These are phyloP conservation scores for Drosophila paramelanica DNA, from an alignment of 2,888 invertebrate species.

Conservation along the genomic window DNA sequence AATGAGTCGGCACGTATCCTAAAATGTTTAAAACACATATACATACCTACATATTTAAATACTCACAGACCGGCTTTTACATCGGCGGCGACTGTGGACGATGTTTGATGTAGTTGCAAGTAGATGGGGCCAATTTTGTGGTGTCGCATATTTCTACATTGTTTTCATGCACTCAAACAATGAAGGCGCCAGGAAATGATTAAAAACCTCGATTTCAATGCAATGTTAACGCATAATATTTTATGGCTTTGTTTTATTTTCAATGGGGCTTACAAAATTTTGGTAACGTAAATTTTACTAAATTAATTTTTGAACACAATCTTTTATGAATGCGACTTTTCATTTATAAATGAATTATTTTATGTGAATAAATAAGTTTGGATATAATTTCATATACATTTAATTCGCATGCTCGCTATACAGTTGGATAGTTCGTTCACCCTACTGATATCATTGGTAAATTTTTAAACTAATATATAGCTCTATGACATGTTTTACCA, in stretches of 20 bases:
- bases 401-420: too few relatives aligned
- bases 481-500: neutral
- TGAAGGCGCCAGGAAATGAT: conserved; percentile 32
- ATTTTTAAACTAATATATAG: neutral
- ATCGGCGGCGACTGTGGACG: conserved; percentile 18
- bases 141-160: conserved; percentile 37
- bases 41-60: conserved; percentile 15
- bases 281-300: neutral
- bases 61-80: conserved; percentile 23
- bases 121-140: conserved; percentile 7
- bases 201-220: neutral
- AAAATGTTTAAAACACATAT: conserved; percentile 10
- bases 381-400: too few relatives aligned
- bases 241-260: neutral
- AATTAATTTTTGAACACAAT: neutral
- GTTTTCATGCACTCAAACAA: conserved; percentile 33
- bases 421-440: too few relatives aligned
- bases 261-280: neutral
- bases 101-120: conserved; percentile 47
- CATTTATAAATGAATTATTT: neutral
- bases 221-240: conserved; percentile 5
- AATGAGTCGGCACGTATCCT: conserved; percentile 6
- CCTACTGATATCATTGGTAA: neutral
- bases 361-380: too few relatives aligned
- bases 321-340: neutral